Evolutionary conservation across 1,140 invertebrate species (phyloP), one percentile per base, ranked within the genome.

Genomic region (Tenebrio molitor): DNA sequence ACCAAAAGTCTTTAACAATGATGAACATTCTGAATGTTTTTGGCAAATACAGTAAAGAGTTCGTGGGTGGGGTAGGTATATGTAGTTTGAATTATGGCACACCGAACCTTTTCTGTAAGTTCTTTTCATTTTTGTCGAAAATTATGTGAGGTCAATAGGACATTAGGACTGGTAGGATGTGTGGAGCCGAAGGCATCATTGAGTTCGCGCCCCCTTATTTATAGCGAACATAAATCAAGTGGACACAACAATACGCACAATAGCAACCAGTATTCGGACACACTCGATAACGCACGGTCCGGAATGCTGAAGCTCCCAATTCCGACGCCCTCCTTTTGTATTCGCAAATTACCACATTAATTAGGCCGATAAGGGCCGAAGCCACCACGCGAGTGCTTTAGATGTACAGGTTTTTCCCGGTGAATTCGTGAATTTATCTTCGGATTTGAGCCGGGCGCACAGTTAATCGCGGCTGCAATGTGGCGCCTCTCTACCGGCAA

Each of bases 181-280:
- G 34, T 25, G 69, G 71, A 73, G 67, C 74, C 74, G 64, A 50
- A 62, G 74, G 62, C 72, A 74, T 76, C 72, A 76, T 74, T 72
- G 74, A 74, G 74, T 76, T 76, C 75, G 72, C 75, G 70, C 75
- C 75, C 75, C 73, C 66, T 72, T 76, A 74, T 76, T 76, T 76
- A 76, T 74, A 68, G 69, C 46, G 44, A 16, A 53, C 63, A 74
- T 76, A 76, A 76, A 76, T 76, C 75, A 76, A 58, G 29, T 29
- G 70, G 73, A 65, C 73, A 76, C 71, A 76, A 76, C 73, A 76
- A 76, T 76, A 76, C 75, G 75, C 75, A 76, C 75, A 76, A 76
- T 76, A 72, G 72, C 72, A 63, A 46, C 50, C 73, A 69, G 70
- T 63, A 53, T 53, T 74, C 69, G 74, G 74, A 76, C 72, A 73